These are phyloP conservation scores for Tamandua tetradactyla DNA, from an alignment of 2,797 vertebrate species.

Conservation along the genomic window DNA sequence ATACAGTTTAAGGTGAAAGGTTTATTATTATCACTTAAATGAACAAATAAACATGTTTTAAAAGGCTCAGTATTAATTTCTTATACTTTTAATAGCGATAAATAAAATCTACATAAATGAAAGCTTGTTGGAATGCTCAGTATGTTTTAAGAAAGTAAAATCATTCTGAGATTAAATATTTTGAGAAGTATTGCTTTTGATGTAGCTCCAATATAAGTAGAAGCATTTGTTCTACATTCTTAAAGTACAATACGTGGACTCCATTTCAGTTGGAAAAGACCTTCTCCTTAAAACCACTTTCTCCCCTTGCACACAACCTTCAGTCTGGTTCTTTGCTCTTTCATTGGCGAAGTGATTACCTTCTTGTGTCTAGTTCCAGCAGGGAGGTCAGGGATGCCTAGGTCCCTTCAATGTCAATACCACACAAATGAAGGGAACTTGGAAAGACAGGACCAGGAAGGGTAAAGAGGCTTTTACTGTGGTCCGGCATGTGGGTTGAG, in stretches of 20 bases:
- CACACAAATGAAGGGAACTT: neutral
- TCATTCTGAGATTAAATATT: too few species aligned
- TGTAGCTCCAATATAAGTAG: neutral
- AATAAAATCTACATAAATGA: neutral
- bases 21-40: neutral
- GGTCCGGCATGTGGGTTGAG: neutral
- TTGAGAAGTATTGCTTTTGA: neutral
- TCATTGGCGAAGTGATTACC: neutral
- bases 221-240: neutral
- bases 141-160: neutral
- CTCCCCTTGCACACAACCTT: neutral
- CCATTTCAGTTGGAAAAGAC: neutral
- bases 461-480: too few species aligned
- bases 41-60: neutral
- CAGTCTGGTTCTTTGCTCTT: neutral
- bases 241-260: neutral
- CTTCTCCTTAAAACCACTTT: neutral
- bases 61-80: neutral
- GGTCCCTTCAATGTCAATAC: neutral
- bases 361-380: neutral
- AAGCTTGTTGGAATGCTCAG: neutral
- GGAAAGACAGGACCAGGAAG: neutral
- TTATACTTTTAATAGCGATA: neutral
- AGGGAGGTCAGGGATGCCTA: neutral
- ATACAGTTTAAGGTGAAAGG: neutral